Evolutionary conservation across 2,113 vertebrate species (phyloP), one percentile per base, ranked within the genome.

Genomic region (Pleuronectes platessa): DNA sequence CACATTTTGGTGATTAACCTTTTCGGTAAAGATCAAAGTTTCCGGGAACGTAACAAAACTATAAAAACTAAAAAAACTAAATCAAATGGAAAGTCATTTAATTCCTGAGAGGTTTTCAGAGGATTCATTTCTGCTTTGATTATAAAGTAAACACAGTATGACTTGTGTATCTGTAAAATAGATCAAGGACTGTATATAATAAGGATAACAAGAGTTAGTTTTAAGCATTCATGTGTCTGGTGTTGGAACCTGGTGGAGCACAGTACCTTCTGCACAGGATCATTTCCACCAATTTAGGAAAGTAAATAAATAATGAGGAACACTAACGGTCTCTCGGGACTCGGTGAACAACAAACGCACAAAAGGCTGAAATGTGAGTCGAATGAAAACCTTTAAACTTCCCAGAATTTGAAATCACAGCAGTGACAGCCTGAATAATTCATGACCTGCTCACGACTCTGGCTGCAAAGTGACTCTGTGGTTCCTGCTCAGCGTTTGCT

Each of bases 341-440:
- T 12, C 2, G 40, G 59, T 31, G 64, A 55, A 79, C 80, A 82
- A 76, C 67, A 66, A 71, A 76, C 51, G 69, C 74, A 61, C 68
- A 74, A 59, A 71, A 74, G 61, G 47, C 61, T 81, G 55, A 81
- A 78, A 80, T 76, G 74, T 59, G 84, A 79, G 72, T 74, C 68
- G 78, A 81, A 76, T 21, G 56, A 35, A 56, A 61, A 79, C 60
- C 63, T 84, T 88, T 88, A 76, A 76, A 86, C 71, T 61, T 54
- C 42, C 1, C 21, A n/a, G 76, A 80, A 76, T 81, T 54, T 76
- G n/a, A 84, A 79, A 69, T 65, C 78, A 55, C 78, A 74, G 77
- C 66, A 62, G 26, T 68, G 79, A 83, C 79, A 77, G 58, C 1
- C 66, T 90, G 69, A 90, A 88, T 90, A 83, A 87, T 90, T 83